These are phyloP conservation scores for Harpagifer antarcticus DNA, from an alignment of 2,797 vertebrate genomes.

Conservation along the genomic window DNA sequence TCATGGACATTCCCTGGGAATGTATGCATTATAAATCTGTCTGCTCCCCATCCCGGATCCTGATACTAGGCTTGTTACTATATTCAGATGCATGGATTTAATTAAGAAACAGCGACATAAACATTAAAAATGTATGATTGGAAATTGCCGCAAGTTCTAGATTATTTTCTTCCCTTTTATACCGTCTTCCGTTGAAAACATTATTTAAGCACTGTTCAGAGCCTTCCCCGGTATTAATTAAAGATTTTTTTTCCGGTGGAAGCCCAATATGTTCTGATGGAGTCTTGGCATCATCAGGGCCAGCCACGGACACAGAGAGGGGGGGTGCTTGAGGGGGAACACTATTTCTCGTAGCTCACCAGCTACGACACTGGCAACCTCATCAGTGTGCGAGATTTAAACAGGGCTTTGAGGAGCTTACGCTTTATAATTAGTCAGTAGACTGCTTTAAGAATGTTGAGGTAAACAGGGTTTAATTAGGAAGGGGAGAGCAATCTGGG, in stretches of 20 bases:
- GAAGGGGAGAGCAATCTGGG: conserved; percentile 70
- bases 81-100: conserved; percentile 88
- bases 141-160: conserved; percentile 83
- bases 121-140: conserved; percentile 88
- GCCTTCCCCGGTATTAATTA: conserved; percentile 67
- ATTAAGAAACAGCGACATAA: conserved; percentile 89
- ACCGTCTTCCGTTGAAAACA: conserved; percentile 69
- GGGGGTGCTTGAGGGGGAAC: conserved; percentile 47
- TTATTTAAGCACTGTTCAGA: conserved; percentile 67
- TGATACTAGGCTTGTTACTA: conserved; percentile 74
- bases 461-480: conserved; percentile 82
- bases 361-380: conserved; percentile 20
- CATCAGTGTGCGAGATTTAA: conserved; percentile 60
- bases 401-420: conserved; percentile 64
- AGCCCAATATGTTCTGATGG: conserved; percentile 13
- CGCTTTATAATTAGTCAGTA: conserved; percentile 72
- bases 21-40: conserved; percentile 75
- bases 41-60: conserved; percentile 34
- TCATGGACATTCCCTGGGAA: conserved; percentile 50
- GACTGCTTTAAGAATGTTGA: conserved; percentile 71
- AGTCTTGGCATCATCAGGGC: conserved; percentile 48
- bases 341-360: conserved; percentile 40
- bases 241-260: conserved; percentile 22
- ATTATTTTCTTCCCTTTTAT: conserved; percentile 41
- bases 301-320: conserved; percentile 41